Conservation (phyloP, 2,888 invertebrate genomes). For the Mechanitis messenoides region DNA sequence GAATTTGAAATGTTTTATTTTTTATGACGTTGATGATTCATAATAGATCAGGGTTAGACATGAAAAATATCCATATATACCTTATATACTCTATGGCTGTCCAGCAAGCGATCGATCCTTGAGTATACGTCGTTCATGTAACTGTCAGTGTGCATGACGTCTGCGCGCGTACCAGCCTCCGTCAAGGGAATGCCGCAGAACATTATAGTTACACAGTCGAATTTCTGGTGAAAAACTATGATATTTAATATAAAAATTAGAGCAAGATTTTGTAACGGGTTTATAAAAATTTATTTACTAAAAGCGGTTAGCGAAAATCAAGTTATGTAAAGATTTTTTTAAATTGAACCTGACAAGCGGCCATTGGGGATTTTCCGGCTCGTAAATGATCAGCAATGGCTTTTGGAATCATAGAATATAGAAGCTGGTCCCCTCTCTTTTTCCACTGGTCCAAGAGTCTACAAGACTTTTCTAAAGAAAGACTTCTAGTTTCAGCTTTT, state of each 20-base stretch:
- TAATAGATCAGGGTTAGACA: background rate
- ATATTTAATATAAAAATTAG: no score
- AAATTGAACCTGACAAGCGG: constrained; percentile 82
- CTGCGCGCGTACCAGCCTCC: constrained; percentile 60
- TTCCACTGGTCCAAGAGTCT: constrained; percentile 89
- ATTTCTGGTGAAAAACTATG: constrained; percentile 73
- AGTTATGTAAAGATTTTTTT: background rate
- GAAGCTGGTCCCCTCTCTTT: constrained; percentile 87
- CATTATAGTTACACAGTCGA: constrained; percentile 86
- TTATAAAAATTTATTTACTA: no score
- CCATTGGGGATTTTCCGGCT: constrained; percentile 83
- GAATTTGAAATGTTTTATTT: no score
- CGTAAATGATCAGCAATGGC: constrained; percentile 88
- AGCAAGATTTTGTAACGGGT: no score
- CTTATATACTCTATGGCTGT: constrained; percentile 91
- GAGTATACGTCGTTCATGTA: constrained; percentile 92
- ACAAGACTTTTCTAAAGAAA: constrained; percentile 86
- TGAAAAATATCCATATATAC: constrained; percentile 54
- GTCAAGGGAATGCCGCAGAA: constrained; percentile 83
- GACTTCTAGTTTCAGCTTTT: constrained; percentile 86
- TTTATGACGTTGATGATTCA: background rate
- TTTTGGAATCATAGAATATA: constrained; percentile 95
- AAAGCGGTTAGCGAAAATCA: no score
- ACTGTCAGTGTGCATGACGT: constrained; percentile 85
- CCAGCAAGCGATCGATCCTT: constrained; percentile 88